Evolutionary conservation across 2,888 invertebrate species (phyloP).

Genomic region (Pachycephus smyrnensis): DNA sequence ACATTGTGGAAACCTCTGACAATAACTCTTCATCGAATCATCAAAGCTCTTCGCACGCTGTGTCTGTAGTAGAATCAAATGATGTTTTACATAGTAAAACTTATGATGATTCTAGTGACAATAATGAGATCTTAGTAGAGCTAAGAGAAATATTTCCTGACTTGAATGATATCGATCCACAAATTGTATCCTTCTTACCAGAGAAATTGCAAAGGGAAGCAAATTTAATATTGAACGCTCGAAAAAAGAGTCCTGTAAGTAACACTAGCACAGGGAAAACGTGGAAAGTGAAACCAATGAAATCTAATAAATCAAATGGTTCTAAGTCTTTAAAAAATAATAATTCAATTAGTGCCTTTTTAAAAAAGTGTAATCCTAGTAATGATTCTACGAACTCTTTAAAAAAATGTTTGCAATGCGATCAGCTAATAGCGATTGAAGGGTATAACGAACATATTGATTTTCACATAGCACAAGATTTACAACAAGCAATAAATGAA

Average conservation of each 20-base stretch:
- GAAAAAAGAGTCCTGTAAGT: constrained; percentile 19
- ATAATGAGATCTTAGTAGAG: constrained; percentile 21
- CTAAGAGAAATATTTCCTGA: constrained; percentile 67
- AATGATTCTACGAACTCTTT: constrained; percentile 46
- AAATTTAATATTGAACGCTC: constrained; percentile 40
- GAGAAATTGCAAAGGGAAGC: constrained; percentile 60
- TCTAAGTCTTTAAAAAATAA: constrained; percentile 38
- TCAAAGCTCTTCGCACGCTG: too few relatives aligned
- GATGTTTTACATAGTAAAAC: too few relatives aligned
- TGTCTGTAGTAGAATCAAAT: too few relatives aligned
- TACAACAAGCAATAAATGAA: constrained; percentile 77
- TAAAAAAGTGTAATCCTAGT: constrained; percentile 47
- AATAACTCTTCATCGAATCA: too few relatives aligned
- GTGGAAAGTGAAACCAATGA: too few relatives aligned
- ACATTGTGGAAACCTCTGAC: too few relatives aligned
- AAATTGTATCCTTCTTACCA: constrained; percentile 63
- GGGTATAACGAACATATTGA: constrained; percentile 83
- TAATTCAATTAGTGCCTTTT: constrained; percentile 39
- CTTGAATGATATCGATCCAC: constrained; percentile 62
- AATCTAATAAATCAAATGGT: constrained; percentile 24
- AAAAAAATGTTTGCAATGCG: constrained; percentile 78
- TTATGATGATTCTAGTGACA: too few relatives aligned
- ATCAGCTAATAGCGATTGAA: constrained; percentile 71
- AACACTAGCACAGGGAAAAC: constrained; percentile 2
- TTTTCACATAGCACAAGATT: constrained; percentile 85